Percentiles rank a stretch among this genome's conserved stretches.
phyloP scores from a whole-genome alignment of 2,888 invertebrate species.

The Ophonus ardosiacus region DNA sequence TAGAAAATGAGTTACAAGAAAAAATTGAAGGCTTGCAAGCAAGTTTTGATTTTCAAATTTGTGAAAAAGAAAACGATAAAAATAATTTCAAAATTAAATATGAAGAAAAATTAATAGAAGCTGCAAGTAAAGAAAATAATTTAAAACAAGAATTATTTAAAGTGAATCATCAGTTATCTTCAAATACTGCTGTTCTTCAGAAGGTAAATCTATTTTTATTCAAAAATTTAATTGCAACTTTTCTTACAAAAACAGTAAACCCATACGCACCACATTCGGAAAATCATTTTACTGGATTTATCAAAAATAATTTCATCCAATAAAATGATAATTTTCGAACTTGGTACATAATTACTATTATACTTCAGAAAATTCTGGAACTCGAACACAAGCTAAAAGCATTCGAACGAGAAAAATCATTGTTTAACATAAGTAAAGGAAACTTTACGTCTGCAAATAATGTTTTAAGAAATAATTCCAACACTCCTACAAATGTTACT shows the following conservation, averaged over 20 bases:
- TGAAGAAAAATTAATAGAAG: slow-evolving; percentile 72
- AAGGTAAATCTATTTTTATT: slow-evolving; percentile 34
- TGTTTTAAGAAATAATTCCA: slow-evolving; percentile 5
- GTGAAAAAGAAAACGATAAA: slow-evolving; percentile 16
- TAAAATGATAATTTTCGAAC: too few species aligned
- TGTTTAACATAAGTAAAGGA: slow-evolving; percentile 35
- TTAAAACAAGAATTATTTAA: slow-evolving; percentile 74
- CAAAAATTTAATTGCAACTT: background rate
- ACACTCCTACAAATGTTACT: background rate
- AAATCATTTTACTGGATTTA: too few species aligned
- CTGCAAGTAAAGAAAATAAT: slow-evolving; percentile 72
- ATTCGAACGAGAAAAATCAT: slow-evolving; percentile 27
- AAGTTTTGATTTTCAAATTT: slow-evolving; percentile 29
- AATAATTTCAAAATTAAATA: slow-evolving; percentile 3
- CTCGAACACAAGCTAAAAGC: slow-evolving; percentile 65
- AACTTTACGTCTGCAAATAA: slow-evolving; percentile 28
- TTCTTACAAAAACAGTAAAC: too few species aligned
- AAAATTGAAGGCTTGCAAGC: slow-evolving; percentile 43
- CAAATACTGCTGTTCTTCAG: slow-evolving; percentile 25
- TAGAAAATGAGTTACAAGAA: slow-evolving; percentile 45
- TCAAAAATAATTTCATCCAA: too few species aligned
- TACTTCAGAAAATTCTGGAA: slow-evolving; percentile 49
- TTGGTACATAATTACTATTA: background rate
- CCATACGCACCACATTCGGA: too few species aligned
- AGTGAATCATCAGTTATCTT: slow-evolving; percentile 51